Evolutionary conservation across 2,113 vertebrate species (phyloP).

Genomic region (Erythrocebus patas): DNA sequence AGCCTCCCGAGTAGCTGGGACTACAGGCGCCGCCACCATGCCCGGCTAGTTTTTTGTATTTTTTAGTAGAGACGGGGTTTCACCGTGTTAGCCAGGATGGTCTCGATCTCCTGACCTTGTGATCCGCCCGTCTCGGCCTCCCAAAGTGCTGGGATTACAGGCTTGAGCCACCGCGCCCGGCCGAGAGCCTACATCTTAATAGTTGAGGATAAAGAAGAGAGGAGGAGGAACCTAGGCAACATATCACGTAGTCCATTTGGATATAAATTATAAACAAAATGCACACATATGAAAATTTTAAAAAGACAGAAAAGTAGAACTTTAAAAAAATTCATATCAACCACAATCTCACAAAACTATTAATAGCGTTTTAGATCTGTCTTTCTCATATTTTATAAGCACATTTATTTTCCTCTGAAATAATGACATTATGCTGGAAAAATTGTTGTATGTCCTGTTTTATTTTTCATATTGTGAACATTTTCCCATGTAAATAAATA

Average conservation of each 20-base stretch:
- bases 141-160: no score
- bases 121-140: no score
- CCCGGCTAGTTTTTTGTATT: no score
- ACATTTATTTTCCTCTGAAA: conserved; percentile 7
- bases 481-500: not conserved
- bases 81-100: no score
- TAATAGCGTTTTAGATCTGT: not conserved
- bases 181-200: not conserved
- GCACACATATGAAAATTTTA: not conserved
- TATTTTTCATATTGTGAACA: not conserved
- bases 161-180: no score
- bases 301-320: not conserved
- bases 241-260: not conserved
- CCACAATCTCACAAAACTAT: not conserved
- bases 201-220: not conserved
- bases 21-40: no score
- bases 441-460: not conserved
- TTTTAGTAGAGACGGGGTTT: no score
- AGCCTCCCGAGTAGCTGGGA: no score
- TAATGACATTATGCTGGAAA: not conserved
- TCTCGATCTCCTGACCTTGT: no score
- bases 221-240: not conserved
- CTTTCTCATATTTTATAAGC: not conserved
- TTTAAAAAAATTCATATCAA: not conserved
- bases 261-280: not conserved